Percentiles rank a stretch among this genome's conserved stretches.
phyloP scores from a whole-genome alignment of 37 sponge, comb jelly and placozoan species.

The Bolinopsis microptera region DNA sequence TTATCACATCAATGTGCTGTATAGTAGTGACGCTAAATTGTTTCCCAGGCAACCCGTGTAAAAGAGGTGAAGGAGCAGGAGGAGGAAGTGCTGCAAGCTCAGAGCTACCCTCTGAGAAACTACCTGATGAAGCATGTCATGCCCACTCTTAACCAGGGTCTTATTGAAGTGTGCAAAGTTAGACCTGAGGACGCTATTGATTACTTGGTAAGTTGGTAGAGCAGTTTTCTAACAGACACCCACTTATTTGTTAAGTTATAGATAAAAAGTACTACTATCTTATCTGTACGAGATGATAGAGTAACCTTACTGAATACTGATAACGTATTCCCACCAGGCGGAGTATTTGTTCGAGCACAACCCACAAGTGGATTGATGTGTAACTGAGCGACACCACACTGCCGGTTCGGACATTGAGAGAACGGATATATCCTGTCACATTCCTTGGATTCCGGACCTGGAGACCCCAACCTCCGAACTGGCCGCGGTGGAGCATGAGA shows the following conservation, averaged over 20 bases:
- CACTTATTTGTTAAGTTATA: not conserved
- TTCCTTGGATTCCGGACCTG: not conserved
- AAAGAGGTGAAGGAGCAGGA: slow-evolving; percentile 76
- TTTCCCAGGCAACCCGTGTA: slow-evolving; percentile 28
- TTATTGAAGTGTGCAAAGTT: slow-evolving; percentile 85
- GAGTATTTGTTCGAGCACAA: slow-evolving; percentile 89
- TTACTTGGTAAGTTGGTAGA: slow-evolving; percentile 77
- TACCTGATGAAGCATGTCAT: slow-evolving; percentile 89
- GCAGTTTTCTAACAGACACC: not conserved
- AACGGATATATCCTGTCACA: not conserved
- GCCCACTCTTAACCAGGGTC: slow-evolving; percentile 88
- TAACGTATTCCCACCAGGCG: too few relatives aligned
- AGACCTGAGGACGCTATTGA: slow-evolving; percentile 90
- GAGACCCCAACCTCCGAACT: not conserved
- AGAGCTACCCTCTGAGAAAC: slow-evolving; percentile 81
- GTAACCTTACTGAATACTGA: slow-evolving; percentile 1
- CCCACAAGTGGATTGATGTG: slow-evolving; percentile 78
- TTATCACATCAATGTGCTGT: too few relatives aligned
- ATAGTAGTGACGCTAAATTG: not conserved
- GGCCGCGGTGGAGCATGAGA: not conserved
- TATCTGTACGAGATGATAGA: too few relatives aligned
- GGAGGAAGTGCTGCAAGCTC: slow-evolving; percentile 79
- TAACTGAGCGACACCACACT: slow-evolving; percentile 36
- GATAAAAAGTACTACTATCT: too few relatives aligned
- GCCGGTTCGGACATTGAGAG: not conserved